Base-by-base conservation (phyloP, 2,797 vertebrate genomes). In the Streptopelia turtur region DNA sequence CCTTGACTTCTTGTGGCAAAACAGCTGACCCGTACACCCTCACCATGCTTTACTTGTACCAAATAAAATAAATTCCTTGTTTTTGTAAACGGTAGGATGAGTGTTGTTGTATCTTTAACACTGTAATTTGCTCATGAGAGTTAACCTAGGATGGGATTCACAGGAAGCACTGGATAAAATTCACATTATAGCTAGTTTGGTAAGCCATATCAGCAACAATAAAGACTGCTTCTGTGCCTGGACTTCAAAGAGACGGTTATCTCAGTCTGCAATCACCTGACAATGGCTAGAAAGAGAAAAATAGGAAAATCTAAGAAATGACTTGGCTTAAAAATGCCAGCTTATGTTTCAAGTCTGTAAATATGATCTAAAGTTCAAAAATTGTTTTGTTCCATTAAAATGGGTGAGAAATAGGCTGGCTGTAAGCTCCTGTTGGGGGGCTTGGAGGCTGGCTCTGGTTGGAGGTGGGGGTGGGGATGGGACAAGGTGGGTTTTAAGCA, bases 211-310 rank as follows among this genome's bases (percentile, higher is more conserved):
- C 94, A 93, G 94, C 90, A 95, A 94, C 96, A 95, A 95, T 97
- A 97, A 97, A 96, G 96, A 95, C 89, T 86, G 96, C 96, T 97
- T 97, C 95, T 97, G 95, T 97, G 95, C 91, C 95, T 90, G 84
- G 78, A 96, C 96, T 96, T 98, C 97, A 98, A 97, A 97, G 96
- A 82, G 85, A 79, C 0, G 5, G 83, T 97, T 97, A 97, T 97
- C 97, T 89, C 81, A 70, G 97, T 97, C 97, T 98, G 92, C 97
- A 97, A 97, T 97, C 96, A 94, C 93, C 91, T 97, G 95, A 97
- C 96, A 97, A 97, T 92, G 79, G 94, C 90, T 89, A 97, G 89
- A 92, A 94, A 96, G 96, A 96, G 91, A 96, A 96, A 97, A 95
- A 97, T 89, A 89, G 85, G 94, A 96, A 96, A 96, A 97, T 86